Conservation (phyloP, 2,888 invertebrate genomes). For the Mayetiola destructor region DNA sequence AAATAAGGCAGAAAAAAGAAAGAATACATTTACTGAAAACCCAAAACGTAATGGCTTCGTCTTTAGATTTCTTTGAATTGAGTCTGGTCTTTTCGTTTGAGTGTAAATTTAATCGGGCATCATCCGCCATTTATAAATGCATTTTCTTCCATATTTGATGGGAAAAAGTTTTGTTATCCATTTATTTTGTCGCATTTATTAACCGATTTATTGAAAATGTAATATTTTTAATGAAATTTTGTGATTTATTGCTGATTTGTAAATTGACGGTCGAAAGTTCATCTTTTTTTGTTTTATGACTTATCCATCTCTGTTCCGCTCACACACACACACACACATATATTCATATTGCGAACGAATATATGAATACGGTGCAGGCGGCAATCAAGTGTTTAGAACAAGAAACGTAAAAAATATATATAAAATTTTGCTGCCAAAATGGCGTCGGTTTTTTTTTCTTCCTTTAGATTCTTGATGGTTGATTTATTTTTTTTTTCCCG, state of each 20-base stretch:
- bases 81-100: background rate
- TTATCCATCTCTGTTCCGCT: constrained; percentile 7
- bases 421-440: too few relatives aligned
- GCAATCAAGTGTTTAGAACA: constrained; percentile 11
- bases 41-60: constrained; percentile 16
- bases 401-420: background rate
- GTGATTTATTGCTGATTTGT: background rate
- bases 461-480: background rate
- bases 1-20: background rate
- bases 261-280: constrained; percentile 7
- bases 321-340: background rate
- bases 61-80: constrained; percentile 1
- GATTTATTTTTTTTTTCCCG: background rate
- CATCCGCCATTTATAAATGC: background rate
- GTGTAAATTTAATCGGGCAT: background rate
- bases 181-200: background rate
- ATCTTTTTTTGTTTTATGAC: background rate
- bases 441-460: constrained; percentile 9
- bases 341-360: background rate
- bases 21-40: constrained; percentile 14
- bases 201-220: background rate
- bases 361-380: background rate
- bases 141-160: background rate
- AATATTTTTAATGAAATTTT: background rate
- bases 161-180: background rate